Evolutionary conservation across 1,140 invertebrate genomes (phyloP).

Genomic region (Carposina sasakii): DNA sequence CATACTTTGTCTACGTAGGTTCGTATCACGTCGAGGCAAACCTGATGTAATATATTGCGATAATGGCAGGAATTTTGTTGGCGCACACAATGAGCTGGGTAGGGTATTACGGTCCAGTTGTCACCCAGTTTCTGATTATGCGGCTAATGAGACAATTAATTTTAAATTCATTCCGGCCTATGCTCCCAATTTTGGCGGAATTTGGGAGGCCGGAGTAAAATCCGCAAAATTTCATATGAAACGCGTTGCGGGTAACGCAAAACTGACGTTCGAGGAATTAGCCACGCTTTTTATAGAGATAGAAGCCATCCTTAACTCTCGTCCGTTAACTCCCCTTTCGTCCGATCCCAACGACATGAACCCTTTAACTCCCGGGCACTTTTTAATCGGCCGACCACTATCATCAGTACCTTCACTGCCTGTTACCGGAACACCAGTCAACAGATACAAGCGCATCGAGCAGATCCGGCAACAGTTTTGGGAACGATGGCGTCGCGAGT

Average conservation of each 20-base stretch:
- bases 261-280: slow-evolving; percentile 14
- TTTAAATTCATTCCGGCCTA: slow-evolving; percentile 5
- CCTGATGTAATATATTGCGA: slow-evolving; percentile 9
- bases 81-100: not conserved
- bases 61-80: slow-evolving; percentile 19
- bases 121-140: not conserved
- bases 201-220: slow-evolving; percentile 2
- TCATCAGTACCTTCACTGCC: not conserved
- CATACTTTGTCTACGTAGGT: slow-evolving; percentile 12
- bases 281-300: slow-evolving; percentile 12
- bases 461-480: not conserved
- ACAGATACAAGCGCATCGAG: not conserved
- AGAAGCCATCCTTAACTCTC: slow-evolving; percentile 19
- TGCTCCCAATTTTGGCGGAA: not conserved
- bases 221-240: not conserved
- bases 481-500: not conserved
- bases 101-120: not conserved
- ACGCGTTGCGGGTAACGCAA: not conserved
- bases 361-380: slow-evolving; percentile 5
- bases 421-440: not conserved
- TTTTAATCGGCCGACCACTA: slow-evolving; percentile 1
- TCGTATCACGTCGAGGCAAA: slow-evolving; percentile 8
- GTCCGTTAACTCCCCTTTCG: slow-evolving; percentile 14
- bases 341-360: not conserved
- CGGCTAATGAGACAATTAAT: not conserved